These are phyloP conservation scores for Helicolenus hilgendorfi DNA, from an alignment of 2,797 vertebrate genomes.

Conservation along the genomic window DNA sequence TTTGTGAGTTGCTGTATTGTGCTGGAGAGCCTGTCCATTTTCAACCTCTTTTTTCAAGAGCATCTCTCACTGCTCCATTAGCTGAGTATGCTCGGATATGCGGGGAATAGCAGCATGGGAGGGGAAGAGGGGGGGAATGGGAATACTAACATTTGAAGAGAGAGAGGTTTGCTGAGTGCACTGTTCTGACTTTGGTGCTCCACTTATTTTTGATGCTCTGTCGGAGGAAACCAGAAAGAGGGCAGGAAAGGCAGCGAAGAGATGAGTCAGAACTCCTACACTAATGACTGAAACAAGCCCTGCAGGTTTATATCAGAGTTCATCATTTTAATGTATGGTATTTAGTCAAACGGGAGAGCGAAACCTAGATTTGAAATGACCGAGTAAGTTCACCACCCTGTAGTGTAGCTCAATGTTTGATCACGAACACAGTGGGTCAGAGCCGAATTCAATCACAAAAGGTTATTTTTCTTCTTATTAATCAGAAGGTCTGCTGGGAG, in stretches of 20 bases:
- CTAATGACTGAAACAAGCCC: slow-evolving; percentile 56
- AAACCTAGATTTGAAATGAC: slow-evolving; percentile 10
- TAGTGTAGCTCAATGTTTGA: not conserved
- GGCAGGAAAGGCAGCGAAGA: slow-evolving; percentile 56
- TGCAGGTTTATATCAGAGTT: slow-evolving; percentile 40
- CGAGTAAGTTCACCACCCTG: not conserved
- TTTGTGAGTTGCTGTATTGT: slow-evolving; percentile 76
- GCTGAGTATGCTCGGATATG: slow-evolving; percentile 72
- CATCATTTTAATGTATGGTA: slow-evolving; percentile 32
- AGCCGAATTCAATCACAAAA: not conserved
- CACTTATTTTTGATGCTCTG: slow-evolving; percentile 76
- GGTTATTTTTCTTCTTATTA: not conserved
- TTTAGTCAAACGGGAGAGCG: not conserved
- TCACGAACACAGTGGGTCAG: not conserved
- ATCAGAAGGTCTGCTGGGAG: slow-evolving; percentile 1
- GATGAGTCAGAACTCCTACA: slow-evolving; percentile 81
- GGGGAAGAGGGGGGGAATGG: not conserved
- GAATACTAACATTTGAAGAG: slow-evolving; percentile 77
- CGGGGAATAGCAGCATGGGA: slow-evolving; percentile 39
- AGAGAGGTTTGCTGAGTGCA: slow-evolving; percentile 74
- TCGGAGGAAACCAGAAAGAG: slow-evolving; percentile 61
- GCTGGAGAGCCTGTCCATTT: slow-evolving; percentile 82
- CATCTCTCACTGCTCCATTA: slow-evolving; percentile 84
- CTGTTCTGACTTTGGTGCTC: slow-evolving; percentile 68
- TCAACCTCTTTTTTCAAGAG: slow-evolving; percentile 76